phyloP scores from a whole-genome alignment of 2,888 invertebrate species.

The Furcula furcula region DNA sequence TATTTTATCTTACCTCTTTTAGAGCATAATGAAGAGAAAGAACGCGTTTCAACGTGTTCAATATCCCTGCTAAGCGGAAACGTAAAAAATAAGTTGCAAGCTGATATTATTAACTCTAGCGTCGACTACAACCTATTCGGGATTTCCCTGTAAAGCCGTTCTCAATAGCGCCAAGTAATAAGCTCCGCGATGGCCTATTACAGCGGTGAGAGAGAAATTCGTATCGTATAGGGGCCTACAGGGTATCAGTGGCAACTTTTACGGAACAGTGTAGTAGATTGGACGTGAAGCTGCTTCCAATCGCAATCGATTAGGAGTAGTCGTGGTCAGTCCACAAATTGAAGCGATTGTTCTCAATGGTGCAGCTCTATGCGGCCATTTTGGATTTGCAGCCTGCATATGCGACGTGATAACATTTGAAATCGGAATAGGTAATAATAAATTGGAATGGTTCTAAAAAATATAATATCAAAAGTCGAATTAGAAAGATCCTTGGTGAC shows the following conservation, averaged over 20 bases:
- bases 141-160: conserved; percentile 77
- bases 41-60: conserved; percentile 23
- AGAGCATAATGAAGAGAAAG: too few species aligned
- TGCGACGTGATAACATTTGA: conserved; percentile 12
- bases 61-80: conserved; percentile 45
- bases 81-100: conserved; percentile 54
- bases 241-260: conserved; percentile 63
- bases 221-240: conserved; percentile 55
- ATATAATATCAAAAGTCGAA: not conserved
- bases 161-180: conserved; percentile 78
- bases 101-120: conserved; percentile 63
- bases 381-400: conserved; percentile 7
- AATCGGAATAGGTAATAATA: too few species aligned
- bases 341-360: conserved; percentile 51
- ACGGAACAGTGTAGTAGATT: conserved; percentile 49
- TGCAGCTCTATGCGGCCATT: conserved; percentile 9
- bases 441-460: not conserved
- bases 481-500: too few species aligned
- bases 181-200: conserved; percentile 79
- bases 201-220: conserved; percentile 65
- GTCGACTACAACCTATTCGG: conserved; percentile 71
- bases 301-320: conserved; percentile 67
- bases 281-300: conserved; percentile 52
- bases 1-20: too few species aligned
- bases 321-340: conserved; percentile 56